phyloP scores from a whole-genome alignment of 2,797 vertebrate genomes.

The Enteromius radiatus region DNA sequence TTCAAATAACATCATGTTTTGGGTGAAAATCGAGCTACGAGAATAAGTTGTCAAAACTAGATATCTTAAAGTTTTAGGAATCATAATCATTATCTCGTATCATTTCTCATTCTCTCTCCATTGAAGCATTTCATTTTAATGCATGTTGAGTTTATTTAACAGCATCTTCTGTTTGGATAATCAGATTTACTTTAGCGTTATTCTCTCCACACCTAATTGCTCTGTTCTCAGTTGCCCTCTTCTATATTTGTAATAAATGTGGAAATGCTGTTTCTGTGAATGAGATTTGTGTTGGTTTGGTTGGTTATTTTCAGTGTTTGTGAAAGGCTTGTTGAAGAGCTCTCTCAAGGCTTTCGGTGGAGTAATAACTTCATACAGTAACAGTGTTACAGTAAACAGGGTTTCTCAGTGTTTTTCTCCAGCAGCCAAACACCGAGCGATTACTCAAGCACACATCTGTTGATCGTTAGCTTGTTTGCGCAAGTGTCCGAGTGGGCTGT shows the following conservation, averaged over 20 bases:
- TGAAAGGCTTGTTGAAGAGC: background rate
- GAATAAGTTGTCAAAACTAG: no score
- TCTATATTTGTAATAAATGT: background rate
- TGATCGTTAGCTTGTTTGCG: conserved; percentile 36
- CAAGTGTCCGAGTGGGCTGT: conserved; percentile 29
- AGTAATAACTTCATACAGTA: background rate
- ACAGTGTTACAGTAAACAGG: conserved; percentile 75
- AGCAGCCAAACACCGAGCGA: conserved; percentile 25
- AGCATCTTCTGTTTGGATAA: conserved; percentile 29
- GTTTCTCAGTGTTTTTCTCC: conserved; percentile 73
- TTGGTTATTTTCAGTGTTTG: conserved; percentile 1
- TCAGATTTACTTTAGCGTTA: background rate
- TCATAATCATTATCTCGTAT: no score
- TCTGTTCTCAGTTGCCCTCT: background rate
- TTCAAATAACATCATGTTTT: no score
- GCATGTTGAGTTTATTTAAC: conserved; percentile 20
- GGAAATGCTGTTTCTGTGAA: conserved; percentile 12
- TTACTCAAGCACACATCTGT: conserved; percentile 38
- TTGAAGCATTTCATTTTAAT: background rate
- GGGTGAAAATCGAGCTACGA: no score
- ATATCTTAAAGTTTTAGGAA: no score
- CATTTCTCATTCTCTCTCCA: background rate
- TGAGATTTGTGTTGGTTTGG: background rate
- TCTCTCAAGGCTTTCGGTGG: background rate
- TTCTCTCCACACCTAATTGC: conserved; percentile 17